Conservation (phyloP, 2,888 invertebrate genomes). For the Theretra japonica region DNA sequence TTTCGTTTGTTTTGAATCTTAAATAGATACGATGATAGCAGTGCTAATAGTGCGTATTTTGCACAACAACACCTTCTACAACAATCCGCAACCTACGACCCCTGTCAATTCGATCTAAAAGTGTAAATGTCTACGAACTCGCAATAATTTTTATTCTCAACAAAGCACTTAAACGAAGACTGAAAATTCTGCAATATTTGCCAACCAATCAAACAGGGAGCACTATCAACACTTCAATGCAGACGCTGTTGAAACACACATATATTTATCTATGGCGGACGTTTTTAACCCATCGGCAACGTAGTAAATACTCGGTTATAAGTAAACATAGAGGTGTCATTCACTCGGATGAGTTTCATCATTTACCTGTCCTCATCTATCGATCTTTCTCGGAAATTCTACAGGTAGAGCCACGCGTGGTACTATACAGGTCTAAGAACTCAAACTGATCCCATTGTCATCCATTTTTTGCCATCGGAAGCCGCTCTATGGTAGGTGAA, state of each 20-base stretch:
- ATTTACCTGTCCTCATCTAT: conserved; percentile 14
- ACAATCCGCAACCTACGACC: too few relatives aligned
- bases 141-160: too few relatives aligned
- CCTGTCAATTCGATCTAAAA: too few relatives aligned
- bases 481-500: conserved; percentile 54
- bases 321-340: conserved; percentile 49
- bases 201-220: conserved; percentile 12
- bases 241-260: conserved; percentile 12
- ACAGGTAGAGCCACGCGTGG: conserved; percentile 37
- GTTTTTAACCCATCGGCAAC: not conserved
- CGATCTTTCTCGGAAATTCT: conserved; percentile 18
- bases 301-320: conserved; percentile 33
- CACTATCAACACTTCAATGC: conserved; percentile 20
- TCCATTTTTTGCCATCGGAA: conserved; percentile 62
- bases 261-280: conserved; percentile 17
- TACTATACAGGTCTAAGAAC: conserved; percentile 34
- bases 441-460: conserved; percentile 38
- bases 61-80: too few relatives aligned
- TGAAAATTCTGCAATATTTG: not conserved
- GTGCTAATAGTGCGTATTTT: too few relatives aligned
- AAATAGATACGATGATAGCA: too few relatives aligned
- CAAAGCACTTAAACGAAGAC: not conserved
- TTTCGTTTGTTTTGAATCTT: too few relatives aligned
- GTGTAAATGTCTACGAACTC: too few relatives aligned
- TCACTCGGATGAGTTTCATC: conserved; percentile 40